These are phyloP conservation scores for Machaerirhynchus nigripectus DNA, from an alignment of 2,113 vertebrate genomes.

Conservation along the genomic window DNA sequence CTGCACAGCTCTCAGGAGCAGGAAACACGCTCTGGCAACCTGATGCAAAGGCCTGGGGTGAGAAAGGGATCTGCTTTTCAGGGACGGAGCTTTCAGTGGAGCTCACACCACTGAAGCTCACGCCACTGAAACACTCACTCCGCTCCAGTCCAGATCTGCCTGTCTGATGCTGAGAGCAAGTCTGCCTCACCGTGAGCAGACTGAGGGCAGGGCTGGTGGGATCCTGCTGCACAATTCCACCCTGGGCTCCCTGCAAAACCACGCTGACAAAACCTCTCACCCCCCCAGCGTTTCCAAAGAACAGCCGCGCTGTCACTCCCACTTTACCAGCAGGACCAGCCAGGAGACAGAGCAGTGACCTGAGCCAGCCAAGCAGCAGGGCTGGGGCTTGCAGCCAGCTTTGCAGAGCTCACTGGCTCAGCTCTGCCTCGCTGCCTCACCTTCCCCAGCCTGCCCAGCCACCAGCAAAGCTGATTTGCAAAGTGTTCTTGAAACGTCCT, in stretches of 20 bases:
- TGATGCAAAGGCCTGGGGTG: background rate
- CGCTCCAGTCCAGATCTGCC: background rate
- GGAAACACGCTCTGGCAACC: background rate
- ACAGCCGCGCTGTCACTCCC: background rate
- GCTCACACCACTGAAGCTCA: background rate
- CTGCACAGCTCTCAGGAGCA: background rate
- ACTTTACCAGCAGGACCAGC: background rate
- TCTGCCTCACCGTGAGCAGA: background rate
- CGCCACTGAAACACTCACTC: too few relatives aligned
- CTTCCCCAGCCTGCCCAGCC: background rate
- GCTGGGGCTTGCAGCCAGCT: background rate
- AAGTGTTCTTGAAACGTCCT: background rate
- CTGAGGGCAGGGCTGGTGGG: background rate
- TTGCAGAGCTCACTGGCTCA: background rate
- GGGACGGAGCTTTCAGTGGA: background rate
- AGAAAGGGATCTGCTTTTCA: background rate
- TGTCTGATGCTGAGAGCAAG: rapidly evolving
- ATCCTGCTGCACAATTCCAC: background rate
- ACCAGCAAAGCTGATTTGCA: background rate
- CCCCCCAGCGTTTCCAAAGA: background rate
- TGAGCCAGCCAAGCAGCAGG: background rate
- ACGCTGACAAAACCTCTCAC: background rate
- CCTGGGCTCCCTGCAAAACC: background rate
- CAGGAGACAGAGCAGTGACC: background rate
- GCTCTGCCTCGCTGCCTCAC: background rate